Evolutionary conservation across 92 coral and sea anemone genomes (phyloP), one percentile per base, ranked within the genome.

Genomic region (Pocillopora meandrina): DNA sequence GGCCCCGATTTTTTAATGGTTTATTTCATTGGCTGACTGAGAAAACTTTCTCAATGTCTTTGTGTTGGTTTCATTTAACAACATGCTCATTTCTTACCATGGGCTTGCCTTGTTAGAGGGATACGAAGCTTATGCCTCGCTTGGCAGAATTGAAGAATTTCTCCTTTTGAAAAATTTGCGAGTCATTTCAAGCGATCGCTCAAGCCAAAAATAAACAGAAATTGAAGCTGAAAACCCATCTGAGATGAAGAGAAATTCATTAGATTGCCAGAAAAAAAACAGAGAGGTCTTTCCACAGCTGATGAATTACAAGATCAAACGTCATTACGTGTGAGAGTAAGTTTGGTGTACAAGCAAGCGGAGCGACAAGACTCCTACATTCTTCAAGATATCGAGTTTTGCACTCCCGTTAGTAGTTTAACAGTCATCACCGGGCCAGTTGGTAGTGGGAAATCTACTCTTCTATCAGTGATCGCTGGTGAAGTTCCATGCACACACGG

Each of bases 361-460:
- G 35, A 20, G 10, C 63, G 78, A 55, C 10, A 74, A 14, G 18
- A 56, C 56, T 17, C 26, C 52, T 57, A 12, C 5, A 26, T n/a
- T n/a, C 55, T 52, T 11, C n/a, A 52, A 17, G 78, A n/a, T n/a
- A 26, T 74, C 17, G 78, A 74, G 12, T 52, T 52, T 74, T 15
- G 55, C 12, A 1, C 74, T 14, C 20, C 12, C 0, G 12, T 61
- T 12, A 60, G 21, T 12, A 52, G 34, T 20, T 56, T 74, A 56
- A 74, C 74, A 35, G 56, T 70, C 56, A 70, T 70, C 13, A 35
- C 74, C 3, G 74, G 74, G 33, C 74, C 74, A 70, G 74, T 70
- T 10, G 74, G 74, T 20, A 33, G 74, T 70, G 74, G 74, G 20
- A 70, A 70, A 70, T 33, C 74, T 70, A 70, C 74, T 70, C 20